These are phyloP conservation scores for Oryzias dopingdopingensis DNA, from an alignment of 2,797 vertebrate species.

Conservation along the genomic window DNA sequence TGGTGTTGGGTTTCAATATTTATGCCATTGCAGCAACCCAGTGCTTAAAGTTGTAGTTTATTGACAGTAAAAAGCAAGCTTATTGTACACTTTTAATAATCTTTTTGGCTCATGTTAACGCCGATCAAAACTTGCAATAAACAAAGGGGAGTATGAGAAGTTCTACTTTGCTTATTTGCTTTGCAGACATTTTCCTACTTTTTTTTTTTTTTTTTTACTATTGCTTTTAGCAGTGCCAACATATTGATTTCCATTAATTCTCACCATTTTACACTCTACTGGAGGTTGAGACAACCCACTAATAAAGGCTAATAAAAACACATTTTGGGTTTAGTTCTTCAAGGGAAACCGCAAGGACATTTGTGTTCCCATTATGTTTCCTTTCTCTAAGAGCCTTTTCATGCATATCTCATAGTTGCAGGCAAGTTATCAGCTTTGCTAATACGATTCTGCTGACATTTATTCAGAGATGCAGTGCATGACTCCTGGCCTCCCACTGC, in stretches of 20 bases:
- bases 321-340: slow-evolving; percentile 26
- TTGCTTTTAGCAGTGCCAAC: slow-evolving; percentile 38
- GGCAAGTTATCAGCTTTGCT: slow-evolving; percentile 35
- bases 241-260: slow-evolving; percentile 56
- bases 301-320: slow-evolving; percentile 36
- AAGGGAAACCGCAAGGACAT: slow-evolving; percentile 6
- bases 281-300: slow-evolving; percentile 26
- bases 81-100: slow-evolving; percentile 10
- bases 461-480: slow-evolving; percentile 53
- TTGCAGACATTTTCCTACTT: slow-evolving; percentile 36
- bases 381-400: slow-evolving; percentile 36
- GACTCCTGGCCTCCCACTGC: slow-evolving; percentile 54
- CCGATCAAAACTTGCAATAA: slow-evolving; percentile 54
- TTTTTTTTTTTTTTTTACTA: slow-evolving; percentile 9
- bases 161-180: slow-evolving; percentile 28
- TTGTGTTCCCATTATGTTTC: slow-evolving; percentile 14
- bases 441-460: slow-evolving; percentile 51
- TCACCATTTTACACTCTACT: slow-evolving; percentile 26
- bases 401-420: slow-evolving; percentile 27
- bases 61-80: slow-evolving; percentile 23
- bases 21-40: slow-evolving; percentile 3
- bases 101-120: slow-evolving; percentile 23
- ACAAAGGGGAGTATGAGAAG: slow-evolving; percentile 24
- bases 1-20: no score
- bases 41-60: slow-evolving; percentile 28